Percentiles rank a stretch among this genome's conserved stretches.
Conservation (phyloP, 2,888 invertebrate species). For the Polymixis lichenea region DNA sequence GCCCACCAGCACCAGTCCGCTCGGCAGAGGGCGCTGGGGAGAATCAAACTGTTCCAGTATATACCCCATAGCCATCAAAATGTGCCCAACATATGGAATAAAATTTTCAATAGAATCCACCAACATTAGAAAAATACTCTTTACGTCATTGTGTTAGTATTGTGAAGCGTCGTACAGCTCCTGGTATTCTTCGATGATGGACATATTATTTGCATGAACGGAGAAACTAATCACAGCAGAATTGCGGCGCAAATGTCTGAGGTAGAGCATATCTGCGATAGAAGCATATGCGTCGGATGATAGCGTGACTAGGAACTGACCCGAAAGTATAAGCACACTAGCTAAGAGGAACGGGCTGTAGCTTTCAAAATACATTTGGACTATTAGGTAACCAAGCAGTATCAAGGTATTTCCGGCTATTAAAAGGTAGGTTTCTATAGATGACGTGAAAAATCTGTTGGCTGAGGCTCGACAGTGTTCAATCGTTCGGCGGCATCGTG, state of each 20-base stretch:
- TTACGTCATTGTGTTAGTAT: conserved; percentile 25
- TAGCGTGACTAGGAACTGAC: conserved; percentile 68
- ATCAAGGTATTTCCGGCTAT: conserved; percentile 69
- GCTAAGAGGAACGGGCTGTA: conserved; percentile 55
- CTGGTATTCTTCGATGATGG: conserved; percentile 73
- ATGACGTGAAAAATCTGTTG: conserved; percentile 61
- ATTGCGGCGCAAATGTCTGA: conserved; percentile 57
- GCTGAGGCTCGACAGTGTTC: conserved; percentile 49
- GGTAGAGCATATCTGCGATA: conserved; percentile 63
- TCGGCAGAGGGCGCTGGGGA: conserved; percentile 79
- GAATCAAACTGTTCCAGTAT: conserved; percentile 79
- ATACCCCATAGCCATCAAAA: conserved; percentile 83
- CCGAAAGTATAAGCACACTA: conserved; percentile 69
- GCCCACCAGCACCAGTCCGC: conserved; percentile 81
- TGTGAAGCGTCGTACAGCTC: conserved; percentile 56
- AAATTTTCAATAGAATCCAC: conserved; percentile 67
- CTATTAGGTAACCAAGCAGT: conserved; percentile 70
- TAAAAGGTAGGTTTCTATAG: conserved; percentile 69
- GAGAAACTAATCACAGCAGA: conserved; percentile 69
- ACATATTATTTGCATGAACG: conserved; percentile 71
- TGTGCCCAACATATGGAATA: conserved; percentile 81
- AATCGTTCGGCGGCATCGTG: conserved; percentile 48
- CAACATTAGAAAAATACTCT: conserved; percentile 68
- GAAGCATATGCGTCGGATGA: conserved; percentile 66
- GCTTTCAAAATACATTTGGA: conserved; percentile 62